Evolutionary conservation across 1,140 invertebrate species (phyloP).

Genomic region (Lasaia peninsularis): DNA sequence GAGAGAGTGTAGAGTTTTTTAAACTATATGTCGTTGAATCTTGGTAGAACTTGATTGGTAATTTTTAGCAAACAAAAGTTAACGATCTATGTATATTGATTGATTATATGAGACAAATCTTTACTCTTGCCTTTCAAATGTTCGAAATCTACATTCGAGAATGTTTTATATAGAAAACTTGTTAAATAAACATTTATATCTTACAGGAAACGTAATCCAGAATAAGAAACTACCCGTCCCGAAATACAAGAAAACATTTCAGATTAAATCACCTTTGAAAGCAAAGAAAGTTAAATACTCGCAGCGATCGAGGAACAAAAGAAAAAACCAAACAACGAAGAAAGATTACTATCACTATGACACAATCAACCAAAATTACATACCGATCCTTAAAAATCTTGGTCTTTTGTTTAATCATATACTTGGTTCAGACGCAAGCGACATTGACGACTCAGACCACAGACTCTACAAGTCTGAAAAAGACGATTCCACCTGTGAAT

Average conservation of each 20-base stretch:
- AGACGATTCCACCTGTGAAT: conserved; percentile 34
- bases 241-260: conserved; percentile 45
- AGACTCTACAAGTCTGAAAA: conserved; percentile 24
- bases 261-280: conserved; percentile 44
- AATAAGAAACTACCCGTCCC: conserved; percentile 36
- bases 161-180: no score
- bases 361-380: conserved; percentile 47
- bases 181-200: not conserved
- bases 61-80: no score
- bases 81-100: no score
- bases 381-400: conserved; percentile 61
- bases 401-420: conserved; percentile 64
- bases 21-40: no score
- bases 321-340: conserved; percentile 41
- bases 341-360: conserved; percentile 45
- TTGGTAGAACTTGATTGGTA: no score
- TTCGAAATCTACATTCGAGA: no score
- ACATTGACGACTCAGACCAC: conserved; percentile 29
- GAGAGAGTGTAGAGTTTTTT: no score
- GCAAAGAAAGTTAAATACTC: conserved; percentile 44
- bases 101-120: no score
- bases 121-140: no score
- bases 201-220: conserved; percentile 12
- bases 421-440: conserved; percentile 41
- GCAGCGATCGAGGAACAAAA: conserved; percentile 33